Evolutionary conservation across 2,113 vertebrate genomes (phyloP), one percentile per base, ranked within the genome.

Genomic region (Mastomys coucha): DNA sequence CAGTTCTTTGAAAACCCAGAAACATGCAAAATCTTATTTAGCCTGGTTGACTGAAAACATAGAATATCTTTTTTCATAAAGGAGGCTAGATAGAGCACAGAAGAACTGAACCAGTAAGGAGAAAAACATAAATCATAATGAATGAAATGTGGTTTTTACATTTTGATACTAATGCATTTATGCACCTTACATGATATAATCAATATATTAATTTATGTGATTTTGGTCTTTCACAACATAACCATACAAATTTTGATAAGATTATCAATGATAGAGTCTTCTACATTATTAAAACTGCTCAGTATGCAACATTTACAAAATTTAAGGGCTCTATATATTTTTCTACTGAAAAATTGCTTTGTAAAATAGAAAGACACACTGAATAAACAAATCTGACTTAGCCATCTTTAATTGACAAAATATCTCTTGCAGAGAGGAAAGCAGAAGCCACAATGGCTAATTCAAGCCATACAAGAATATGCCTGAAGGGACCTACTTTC

Each of bases 221-320:
- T n/a, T 4, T 22, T 93, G 4, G 24, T 76, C 26, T 85, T 17
- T 39, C 24, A 82, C 22, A 88, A 88, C 2, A 82, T 69, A 7
- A 95, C 36, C 77, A 86, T 0, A 89, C 76, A 88, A 93, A 22
- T 56, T 33, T 58, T 45, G 39, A 5, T 65, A 39, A 67, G 60
- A 24, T 85, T 13, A 94, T 45, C 60, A 82, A 78, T 86, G 95
- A n/a, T 36, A 58, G 89, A 95, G 19, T 60, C 73, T 92, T 89
- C 16, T 69, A 65, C 3, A 77, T 7, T 45, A 89, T 5, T 20
- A 84, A 58, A 45, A 67, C 14, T 28, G 87, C 6, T 89, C 60
- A 87, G 22, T 0, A 70, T 0, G 51, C 1, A 58, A 11, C 19
- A 90, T 60, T 80, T 69, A 45, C 80, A 31, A 89, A 82, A 87